Percentiles rank a stretch among this genome's conserved stretches.
phyloP scores from a whole-genome alignment of 2,113 vertebrate species.

The Cyanoderma ruficeps region DNA sequence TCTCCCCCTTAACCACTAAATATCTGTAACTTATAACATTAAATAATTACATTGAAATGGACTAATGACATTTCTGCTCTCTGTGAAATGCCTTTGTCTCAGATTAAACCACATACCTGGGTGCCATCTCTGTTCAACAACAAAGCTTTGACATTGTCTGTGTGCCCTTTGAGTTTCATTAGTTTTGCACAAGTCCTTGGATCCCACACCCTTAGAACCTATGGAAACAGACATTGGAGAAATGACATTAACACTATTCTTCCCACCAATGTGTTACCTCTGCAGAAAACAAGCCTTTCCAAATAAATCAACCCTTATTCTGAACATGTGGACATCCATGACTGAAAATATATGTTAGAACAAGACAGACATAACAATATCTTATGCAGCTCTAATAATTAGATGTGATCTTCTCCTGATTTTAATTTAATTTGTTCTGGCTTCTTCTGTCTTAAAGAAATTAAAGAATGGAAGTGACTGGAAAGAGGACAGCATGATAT shows the following conservation, averaged over 20 bases:
- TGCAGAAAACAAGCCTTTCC: neutral
- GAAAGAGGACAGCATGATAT: neutral
- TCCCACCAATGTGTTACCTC: neutral
- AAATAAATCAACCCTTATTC: neutral
- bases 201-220: constrained; percentile 98
- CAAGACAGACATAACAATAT: neutral
- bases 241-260: neutral
- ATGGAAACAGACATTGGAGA: neutral
- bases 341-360: neutral
- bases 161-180: constrained; percentile 99
- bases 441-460: neutral
- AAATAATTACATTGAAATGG: neutral
- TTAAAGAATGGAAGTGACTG: neutral
- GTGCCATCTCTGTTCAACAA: constrained; percentile 94
- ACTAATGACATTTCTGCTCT: neutral
- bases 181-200: constrained; percentile 96
- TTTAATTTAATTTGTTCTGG: neutral
- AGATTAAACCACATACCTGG: constrained; percentile 79
- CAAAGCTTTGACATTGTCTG: constrained; percentile 95
- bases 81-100: neutral
- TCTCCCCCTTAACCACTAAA: neutral
- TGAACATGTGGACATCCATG: fast-evolving
- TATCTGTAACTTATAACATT: neutral
- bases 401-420: neutral
- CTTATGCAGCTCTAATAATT: neutral